These are phyloP conservation scores for Apostichopus californicus DNA, from an alignment of 35 echinoderm and acorn worm genomes.

Conservation along the genomic window DNA sequence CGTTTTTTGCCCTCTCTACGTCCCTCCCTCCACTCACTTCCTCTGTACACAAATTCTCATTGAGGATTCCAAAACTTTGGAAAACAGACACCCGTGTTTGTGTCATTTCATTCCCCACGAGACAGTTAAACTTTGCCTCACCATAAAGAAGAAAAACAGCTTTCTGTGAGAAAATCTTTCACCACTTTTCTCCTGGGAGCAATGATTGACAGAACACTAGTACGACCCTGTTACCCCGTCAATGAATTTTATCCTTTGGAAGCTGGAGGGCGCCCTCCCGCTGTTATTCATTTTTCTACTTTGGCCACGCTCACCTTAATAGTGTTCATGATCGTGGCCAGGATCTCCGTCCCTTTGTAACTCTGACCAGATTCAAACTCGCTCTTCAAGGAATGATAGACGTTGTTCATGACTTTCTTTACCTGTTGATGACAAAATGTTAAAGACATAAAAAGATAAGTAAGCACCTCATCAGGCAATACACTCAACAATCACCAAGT, in stretches of 20 bases:
- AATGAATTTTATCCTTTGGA: neutral
- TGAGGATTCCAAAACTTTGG: too few species aligned
- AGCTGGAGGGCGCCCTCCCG: too few species aligned
- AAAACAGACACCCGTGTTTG: too few species aligned
- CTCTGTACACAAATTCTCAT: too few species aligned
- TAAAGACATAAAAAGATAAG: neutral
- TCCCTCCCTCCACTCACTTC: too few species aligned
- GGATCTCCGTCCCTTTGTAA: constrained; percentile 88
- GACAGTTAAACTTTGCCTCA: too few species aligned
- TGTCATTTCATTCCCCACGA: too few species aligned
- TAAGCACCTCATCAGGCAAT: too few species aligned
- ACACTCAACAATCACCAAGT: too few species aligned
- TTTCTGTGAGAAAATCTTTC: too few species aligned
- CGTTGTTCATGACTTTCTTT: constrained; percentile 99
- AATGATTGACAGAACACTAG: neutral
- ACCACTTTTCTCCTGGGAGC: neutral
- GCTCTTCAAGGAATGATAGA: constrained; percentile 89
- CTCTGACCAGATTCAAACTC: constrained; percentile 83
- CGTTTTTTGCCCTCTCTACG: too few species aligned
- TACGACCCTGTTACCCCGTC: neutral
- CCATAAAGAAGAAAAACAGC: too few species aligned
- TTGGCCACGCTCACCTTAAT: constrained; percentile 97
- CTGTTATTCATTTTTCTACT: constrained; percentile 57
- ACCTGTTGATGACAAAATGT: constrained; percentile 52
- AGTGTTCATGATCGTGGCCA: constrained; percentile 97